Conservation (phyloP, 2,113 vertebrate genomes). For the Acanthochromis polyacanthus region DNA sequence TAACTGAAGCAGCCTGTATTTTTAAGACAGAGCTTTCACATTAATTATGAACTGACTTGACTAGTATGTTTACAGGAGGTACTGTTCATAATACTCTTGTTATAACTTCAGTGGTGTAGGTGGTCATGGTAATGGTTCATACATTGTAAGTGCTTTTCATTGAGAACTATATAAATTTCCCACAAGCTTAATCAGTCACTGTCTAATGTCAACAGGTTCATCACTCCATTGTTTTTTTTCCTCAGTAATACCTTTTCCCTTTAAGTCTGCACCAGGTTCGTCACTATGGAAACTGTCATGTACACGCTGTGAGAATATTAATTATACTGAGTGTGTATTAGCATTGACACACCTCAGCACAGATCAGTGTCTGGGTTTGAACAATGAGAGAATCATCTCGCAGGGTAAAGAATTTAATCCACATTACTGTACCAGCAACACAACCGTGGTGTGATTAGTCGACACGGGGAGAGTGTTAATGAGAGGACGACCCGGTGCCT, state of each 20-base stretch:
- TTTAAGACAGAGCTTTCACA: not conserved
- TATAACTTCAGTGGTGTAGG: not conserved
- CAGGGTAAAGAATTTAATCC: conserved; percentile 27
- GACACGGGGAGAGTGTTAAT: conserved; percentile 77
- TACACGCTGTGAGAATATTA: conserved; percentile 62
- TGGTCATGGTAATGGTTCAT: not conserved
- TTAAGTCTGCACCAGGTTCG: conserved; percentile 38
- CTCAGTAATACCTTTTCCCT: conserved; percentile 31
- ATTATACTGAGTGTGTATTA: conserved; percentile 28
- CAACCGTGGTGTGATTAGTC: conserved; percentile 73
- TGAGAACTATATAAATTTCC: conserved; percentile 21
- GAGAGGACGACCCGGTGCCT: conserved; percentile 55
- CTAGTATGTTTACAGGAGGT: not conserved
- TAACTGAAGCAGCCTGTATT: not conserved
- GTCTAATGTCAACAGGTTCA: conserved; percentile 9
- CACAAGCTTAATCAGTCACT: conserved; percentile 4
- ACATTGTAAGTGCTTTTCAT: not conserved
- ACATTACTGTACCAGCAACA: conserved; percentile 48
- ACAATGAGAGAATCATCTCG: conserved; percentile 1
- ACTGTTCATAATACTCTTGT: not conserved
- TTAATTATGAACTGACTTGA: too few relatives aligned
- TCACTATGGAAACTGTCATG: conserved; percentile 68
- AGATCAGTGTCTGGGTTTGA: conserved; percentile 16
- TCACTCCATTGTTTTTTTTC: conserved; percentile 5
- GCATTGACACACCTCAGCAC: conserved; percentile 14